Conservation (phyloP, 2,888 invertebrate genomes). For the Archips xylosteana region DNA sequence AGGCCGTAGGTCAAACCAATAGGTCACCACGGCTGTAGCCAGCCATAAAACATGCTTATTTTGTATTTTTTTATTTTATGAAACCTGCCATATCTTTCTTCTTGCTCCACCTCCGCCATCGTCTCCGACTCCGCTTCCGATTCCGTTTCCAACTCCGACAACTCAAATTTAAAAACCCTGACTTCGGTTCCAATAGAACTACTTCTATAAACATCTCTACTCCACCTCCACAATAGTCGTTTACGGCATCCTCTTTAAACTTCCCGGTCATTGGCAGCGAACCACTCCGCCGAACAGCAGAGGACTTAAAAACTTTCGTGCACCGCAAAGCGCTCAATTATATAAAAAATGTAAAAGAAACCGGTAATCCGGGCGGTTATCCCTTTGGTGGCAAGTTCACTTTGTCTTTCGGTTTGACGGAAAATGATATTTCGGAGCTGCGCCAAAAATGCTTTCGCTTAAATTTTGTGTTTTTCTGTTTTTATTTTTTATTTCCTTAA, state of each 20-base stretch:
- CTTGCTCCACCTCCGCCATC: too few relatives aligned
- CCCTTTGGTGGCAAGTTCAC: constrained; percentile 41
- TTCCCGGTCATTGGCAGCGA: constrained; percentile 38
- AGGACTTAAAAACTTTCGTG: constrained; percentile 41
- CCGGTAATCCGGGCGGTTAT: constrained; percentile 35
- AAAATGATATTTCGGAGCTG: constrained; percentile 20
- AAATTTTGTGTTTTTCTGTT: not conserved
- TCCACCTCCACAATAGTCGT: not conserved
- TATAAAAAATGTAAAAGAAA: constrained; percentile 41
- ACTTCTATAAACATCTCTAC: not conserved
- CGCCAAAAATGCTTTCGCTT: constrained; percentile 4
- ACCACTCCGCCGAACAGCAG: constrained; percentile 40
- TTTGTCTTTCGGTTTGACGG: constrained; percentile 40
- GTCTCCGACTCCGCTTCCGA: too few relatives aligned
- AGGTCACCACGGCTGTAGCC: too few relatives aligned
- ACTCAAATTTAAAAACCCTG: too few relatives aligned
- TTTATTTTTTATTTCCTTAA: too few relatives aligned
- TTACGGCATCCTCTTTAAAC: constrained; percentile 10
- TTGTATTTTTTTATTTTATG: too few relatives aligned
- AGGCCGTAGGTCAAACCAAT: too few relatives aligned
- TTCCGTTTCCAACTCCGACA: too few relatives aligned
- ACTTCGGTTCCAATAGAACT: too few relatives aligned
- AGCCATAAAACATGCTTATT: too few relatives aligned
- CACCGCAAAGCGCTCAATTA: constrained; percentile 40
- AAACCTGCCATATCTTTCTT: too few relatives aligned